phyloP scores from a whole-genome alignment of 2,113 vertebrate species.

The Tupaia tana region DNA sequence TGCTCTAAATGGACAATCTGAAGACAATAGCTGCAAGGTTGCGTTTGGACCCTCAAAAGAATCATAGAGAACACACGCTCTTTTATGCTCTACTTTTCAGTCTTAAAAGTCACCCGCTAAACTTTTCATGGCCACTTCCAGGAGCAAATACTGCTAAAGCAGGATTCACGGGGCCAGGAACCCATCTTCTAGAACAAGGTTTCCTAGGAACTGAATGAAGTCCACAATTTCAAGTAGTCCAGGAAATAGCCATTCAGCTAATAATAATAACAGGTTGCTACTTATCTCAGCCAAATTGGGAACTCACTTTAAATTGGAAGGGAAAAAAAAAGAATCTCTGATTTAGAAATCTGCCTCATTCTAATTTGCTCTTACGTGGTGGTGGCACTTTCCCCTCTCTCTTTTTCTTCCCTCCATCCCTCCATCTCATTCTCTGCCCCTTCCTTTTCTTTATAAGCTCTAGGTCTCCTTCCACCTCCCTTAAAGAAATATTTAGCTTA shows the following conservation, averaged over 20 bases:
- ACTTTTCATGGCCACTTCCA: not conserved
- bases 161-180: not conserved
- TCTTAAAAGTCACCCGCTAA: not conserved
- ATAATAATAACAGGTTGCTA: not conserved
- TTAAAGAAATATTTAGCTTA: slow-evolving; percentile 88
- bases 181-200: not conserved
- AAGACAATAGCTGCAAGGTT: not conserved
- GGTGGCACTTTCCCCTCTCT: not conserved
- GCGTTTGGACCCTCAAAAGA: not conserved
- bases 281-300: not conserved
- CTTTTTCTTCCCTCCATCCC: not conserved
- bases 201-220: slow-evolving; percentile 50
- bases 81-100: not conserved
- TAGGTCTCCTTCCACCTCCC: slow-evolving; percentile 72
- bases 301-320: not conserved
- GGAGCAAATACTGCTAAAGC: slow-evolving; percentile 16
- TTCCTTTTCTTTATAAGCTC: not conserved
- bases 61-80: not conserved
- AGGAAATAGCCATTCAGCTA: not conserved
- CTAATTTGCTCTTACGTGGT: slow-evolving; percentile 74
- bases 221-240: slow-evolving; percentile 41
- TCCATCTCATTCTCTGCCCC: not conserved
- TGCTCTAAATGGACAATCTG: not conserved
- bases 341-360: slow-evolving; percentile 28
- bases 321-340: not conserved